Evolutionary conservation across 2,113 vertebrate genomes (phyloP), one percentile per base, ranked within the genome.

Genomic region (Caracal caracal): DNA sequence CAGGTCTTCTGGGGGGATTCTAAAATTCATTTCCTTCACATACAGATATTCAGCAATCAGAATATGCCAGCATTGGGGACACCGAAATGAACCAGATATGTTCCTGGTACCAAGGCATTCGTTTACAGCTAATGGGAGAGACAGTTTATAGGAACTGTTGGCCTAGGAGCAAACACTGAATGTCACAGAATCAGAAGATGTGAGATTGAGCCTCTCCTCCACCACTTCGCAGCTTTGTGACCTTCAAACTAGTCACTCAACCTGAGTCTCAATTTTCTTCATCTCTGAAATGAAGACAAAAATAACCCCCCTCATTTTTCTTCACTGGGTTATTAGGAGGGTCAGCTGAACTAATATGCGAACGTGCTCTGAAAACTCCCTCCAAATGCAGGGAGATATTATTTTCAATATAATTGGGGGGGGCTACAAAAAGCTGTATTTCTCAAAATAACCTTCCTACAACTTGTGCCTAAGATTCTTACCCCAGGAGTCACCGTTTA

Each of bases 1-100:
- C 28, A 88, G 59, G 35, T 53, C 73, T 92, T 37, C 28, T 0
- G 30, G 26, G 28, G n/a, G 2, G 13, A 61, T 35, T 76, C 63
- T 65, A 40, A 30, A 80, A 37, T 78, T 35, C 33, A 53, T 35
- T 51, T 79, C 6, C 26, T 10, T 28, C 26, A 66, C 7, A 73
- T 53, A 40, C 47, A 85, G 73, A 28, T 37, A 90, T 3, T 10
- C 76, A 59, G 49, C 10, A 30, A 22, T 82, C 22, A 5, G 49
- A 35, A 65, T 51, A 75, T 10, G 4, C 13, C 3, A 9, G 35
- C 66, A 9, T 30, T 10, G 82, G 17, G 6, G 8, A 71, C 6
- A 5, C 71, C 26, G 0, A 26, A 75, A 24, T 0, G 3, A 47
- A 20, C 33, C 22, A 30, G 20, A 12, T 5, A 0, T 0, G 11